Base-by-base conservation (phyloP, 2,113 vertebrate species). In the Ammodytes marinus region DNA sequence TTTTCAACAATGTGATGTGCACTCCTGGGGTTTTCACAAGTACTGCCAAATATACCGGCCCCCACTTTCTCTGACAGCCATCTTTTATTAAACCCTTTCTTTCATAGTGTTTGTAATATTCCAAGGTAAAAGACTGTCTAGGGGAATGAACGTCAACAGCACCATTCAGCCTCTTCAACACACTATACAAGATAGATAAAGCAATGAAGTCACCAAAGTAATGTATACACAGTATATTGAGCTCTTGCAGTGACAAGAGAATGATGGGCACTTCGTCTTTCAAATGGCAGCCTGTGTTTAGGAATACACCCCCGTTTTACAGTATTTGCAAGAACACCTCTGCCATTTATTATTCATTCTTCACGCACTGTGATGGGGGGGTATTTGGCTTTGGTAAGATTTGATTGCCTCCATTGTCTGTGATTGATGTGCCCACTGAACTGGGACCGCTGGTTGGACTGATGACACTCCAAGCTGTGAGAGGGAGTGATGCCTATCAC, bases 361-460 rank as follows among this genome's bases (percentile, higher is more conserved):
- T 77, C 79, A 80, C 52, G 35, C 76, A 61, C 77, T 78, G 78
- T 69, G 80, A 86, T 88, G 68, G 27, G 27, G 27, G 27, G 68
- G 87, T 90, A 86, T 91, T 87, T 75, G 75, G 65, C 69, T 82
- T 83, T 79, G 6, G 19, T 49, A 50, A 58, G 82, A 74, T 86
- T 91, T 90, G 76, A 92, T 90, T 79, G 78, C 84, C 83, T 84
- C 57, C 39, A 66, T 90, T 89, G 77, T 74, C 64, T 78, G 52
- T 93, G 91, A 95, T 79, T 86, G 86, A 95, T 91, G 67, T 72
- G 42, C 61, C 59, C 73, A 90, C 80, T 82, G 63, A 85, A 77
- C 37, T 42, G 43, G 55, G 47, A 71, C 65, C 13, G 35, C 75
- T 82, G 82, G 63, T 72, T 84, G 69, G 63, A 71, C 70, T 86